Percentiles rank a stretch among this genome's conserved stretches.
Conservation (phyloP, 2,113 vertebrate species). For the Ramphastos sulfuratus region DNA sequence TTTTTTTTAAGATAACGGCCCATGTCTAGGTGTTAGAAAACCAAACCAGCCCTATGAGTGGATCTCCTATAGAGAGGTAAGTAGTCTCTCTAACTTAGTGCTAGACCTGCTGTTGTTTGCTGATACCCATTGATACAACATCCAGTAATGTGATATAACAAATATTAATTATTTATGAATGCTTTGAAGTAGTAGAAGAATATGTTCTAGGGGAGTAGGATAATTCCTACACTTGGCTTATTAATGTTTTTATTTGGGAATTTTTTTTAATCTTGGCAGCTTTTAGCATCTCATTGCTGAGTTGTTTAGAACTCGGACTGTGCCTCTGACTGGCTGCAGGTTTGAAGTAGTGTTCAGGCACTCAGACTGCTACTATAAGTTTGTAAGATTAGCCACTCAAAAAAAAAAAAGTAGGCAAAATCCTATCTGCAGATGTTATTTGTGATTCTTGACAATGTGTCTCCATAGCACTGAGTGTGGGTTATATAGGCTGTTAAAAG, state of each 20-base stretch:
- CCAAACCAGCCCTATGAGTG: slow-evolving; percentile 94
- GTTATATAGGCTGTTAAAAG: not conserved
- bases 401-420: too few species aligned
- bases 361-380: not conserved
- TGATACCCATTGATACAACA: not conserved
- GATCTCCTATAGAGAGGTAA: slow-evolving; percentile 92
- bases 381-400: too few species aligned
- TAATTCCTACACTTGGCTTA: not conserved
- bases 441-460: not conserved
- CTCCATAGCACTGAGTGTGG: not conserved
- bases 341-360: not conserved
- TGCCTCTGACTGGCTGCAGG: not conserved
- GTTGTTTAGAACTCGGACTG: not conserved
- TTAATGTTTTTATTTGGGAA: not conserved
- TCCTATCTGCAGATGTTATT: not conserved
- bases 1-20: slow-evolving; percentile 85
- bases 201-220: not conserved
- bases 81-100: not conserved
- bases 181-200: not conserved
- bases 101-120: not conserved
- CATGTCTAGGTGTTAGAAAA: slow-evolving; percentile 92
- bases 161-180: not conserved
- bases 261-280: not conserved
- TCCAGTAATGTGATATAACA: not conserved
- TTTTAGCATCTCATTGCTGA: not conserved